Base-by-base conservation (phyloP, 2,888 invertebrate species). In the Artemia sinica region DNA sequence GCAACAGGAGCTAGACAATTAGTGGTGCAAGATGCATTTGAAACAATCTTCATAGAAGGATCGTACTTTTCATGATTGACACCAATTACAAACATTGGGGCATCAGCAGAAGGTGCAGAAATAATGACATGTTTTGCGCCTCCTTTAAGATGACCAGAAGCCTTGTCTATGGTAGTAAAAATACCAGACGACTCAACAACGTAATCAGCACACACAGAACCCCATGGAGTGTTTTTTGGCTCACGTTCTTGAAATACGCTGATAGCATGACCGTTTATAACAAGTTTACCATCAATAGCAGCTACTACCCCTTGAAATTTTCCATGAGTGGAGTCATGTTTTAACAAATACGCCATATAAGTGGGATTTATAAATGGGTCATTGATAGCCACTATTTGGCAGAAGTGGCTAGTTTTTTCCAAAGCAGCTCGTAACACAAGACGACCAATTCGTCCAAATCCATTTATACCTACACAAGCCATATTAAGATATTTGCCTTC, bases 311-410 rank as follows among this genome's bases (percentile, higher is more conserved):
- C 93, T 80, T 91, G 89, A 86, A 89, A 97, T 77, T 86, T 85
- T 69, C 97, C 97, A 77, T 98, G 97, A 71, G 95, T 96, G n/a
- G 95, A 93, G 80, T 98, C 97, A 79, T 90, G 94, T 78, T 93
- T 89, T 84, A 97, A 91, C 82, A 97, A 85, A 83, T 98, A 97
- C 63, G 93, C 95, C 95, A 97, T 95, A 82, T 97, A 96, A 76
- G 94, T 91, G 71, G 95, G 83, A 74, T 88, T 88, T 78, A 98
- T 90, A 84, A 94, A 94, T 52, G 97, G 97, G 79, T 98, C 97
- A 78, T 98, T 97, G 78, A 97, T 84, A 71, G 95, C 94, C 18
- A 91, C 88, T 66, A 95, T 90, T 78, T 85, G 79, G n/a, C n/a
- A n/a, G n/a, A n/a, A n/a, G n/a, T n/a, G n/a, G n/a, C n/a, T n/a